Evolutionary conservation across 2,888 invertebrate genomes (phyloP), one percentile per base, ranked within the genome.

Genomic region (Alsophila aescularia): DNA sequence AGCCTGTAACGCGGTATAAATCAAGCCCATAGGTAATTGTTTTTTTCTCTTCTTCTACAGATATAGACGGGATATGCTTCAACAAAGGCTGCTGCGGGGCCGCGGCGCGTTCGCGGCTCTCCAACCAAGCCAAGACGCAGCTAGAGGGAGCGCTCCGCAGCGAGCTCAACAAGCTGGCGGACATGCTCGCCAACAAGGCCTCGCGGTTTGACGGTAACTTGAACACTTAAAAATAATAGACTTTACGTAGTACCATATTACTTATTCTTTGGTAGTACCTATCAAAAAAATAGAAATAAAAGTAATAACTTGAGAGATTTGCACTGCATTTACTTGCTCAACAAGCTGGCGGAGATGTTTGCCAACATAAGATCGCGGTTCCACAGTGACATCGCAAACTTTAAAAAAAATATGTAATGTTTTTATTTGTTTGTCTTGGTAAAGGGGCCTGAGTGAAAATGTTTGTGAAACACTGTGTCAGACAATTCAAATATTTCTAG

Each of bases 331-430:
- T n/a, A n/a, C n/a, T n/a, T n/a, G 67, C 95, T 97, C 55, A 93
- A 93, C 68, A 95, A 95, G 78, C 92, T 97, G 59, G 94, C 96
- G 15, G 94, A 94, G 52, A 93, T 96, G 62, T 93, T 98, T 72
- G 93, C 94, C 45, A 94, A 94, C 66, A 94, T 96, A 78, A 96
- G 96, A 35, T 93, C 93, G 74, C 95, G 95, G 83, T 97, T 98
- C 87, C 97, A 98, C 83, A 95, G 98, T 98, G 10, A 31, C 13
- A 8, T 40, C n/a, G n/a, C 18, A 18, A 18, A 18, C 18, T 4
- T 4, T 18, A 2, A 18, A 18, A 18, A 18, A 18, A 8, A 24
- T 24, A 24, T 7, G 7, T 5, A 24, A n/a, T n/a, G n/a, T n/a
- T n/a, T n/a, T n/a, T n/a, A n/a, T n/a, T n/a, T n/a, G n/a, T n/a